Percentiles rank a stretch among this genome's conserved stretches.
Conservation (phyloP, 2,113 vertebrate species). For the Rhipidura dahli region DNA sequence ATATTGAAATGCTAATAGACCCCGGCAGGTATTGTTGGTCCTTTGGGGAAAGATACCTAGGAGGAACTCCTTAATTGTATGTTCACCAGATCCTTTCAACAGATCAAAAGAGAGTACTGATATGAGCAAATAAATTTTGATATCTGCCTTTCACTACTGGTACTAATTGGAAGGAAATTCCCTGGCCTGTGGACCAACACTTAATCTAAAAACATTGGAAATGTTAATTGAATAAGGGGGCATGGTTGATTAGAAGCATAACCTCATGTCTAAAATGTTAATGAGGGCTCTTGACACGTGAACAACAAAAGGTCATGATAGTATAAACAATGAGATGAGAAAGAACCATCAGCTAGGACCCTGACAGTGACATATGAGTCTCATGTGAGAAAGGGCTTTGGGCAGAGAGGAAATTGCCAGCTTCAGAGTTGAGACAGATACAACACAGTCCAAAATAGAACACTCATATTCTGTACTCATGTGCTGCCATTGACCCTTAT, state of each 20-base stretch:
- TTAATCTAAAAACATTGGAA: conserved; percentile 55
- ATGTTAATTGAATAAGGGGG: conserved; percentile 52
- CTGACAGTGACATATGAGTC: neutral
- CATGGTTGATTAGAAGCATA: conserved; percentile 35
- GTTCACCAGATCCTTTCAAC: conserved; percentile 39
- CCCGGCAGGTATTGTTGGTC: conserved; percentile 31
- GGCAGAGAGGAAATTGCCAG: neutral
- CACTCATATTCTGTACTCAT: neutral
- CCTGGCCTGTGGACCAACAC: neutral
- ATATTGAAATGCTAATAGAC: conserved; percentile 60
- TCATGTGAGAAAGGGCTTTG: neutral
- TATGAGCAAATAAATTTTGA: conserved; percentile 64
- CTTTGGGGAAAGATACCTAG: conserved; percentile 40
- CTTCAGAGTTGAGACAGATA: neutral
- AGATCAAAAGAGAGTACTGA: conserved; percentile 54
- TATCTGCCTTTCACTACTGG: conserved; percentile 32
- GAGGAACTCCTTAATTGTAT: conserved; percentile 63
- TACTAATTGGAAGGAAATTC: conserved; percentile 62
- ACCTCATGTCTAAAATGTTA: conserved; percentile 49
- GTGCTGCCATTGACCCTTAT: neutral
- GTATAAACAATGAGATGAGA: conserved; percentile 24
- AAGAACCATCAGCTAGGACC: neutral
- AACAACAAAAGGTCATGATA: conserved; percentile 43
- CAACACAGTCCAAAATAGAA: neutral
- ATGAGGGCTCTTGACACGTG: conserved; percentile 25